These are phyloP conservation scores for Acrobasis repandana DNA, from an alignment of 2,888 invertebrate genomes.

Conservation along the genomic window DNA sequence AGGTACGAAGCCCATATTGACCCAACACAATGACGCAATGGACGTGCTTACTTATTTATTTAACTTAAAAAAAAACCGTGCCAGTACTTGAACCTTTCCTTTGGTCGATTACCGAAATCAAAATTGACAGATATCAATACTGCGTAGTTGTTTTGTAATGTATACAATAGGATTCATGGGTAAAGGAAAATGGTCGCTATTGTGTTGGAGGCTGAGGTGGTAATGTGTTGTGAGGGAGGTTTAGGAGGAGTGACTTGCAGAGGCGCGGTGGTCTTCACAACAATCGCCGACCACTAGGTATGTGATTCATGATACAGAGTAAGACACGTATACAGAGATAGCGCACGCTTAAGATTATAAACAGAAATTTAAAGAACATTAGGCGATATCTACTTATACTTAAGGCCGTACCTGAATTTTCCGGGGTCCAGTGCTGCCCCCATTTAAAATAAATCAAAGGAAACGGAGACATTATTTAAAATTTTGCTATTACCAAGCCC, in stretches of 20 bases:
- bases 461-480: too few species aligned
- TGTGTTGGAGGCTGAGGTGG: constrained; percentile 23
- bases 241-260: constrained; percentile 66
- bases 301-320: constrained; percentile 40
- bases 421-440: too few species aligned
- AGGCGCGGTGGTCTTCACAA: constrained; percentile 71
- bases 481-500: too few species aligned
- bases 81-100: constrained; percentile 34
- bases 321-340: constrained; percentile 7
- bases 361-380: too few species aligned
- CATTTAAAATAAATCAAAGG: too few species aligned
- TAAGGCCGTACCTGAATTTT: too few species aligned
- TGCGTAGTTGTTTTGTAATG: constrained; percentile 54
- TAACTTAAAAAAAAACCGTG: constrained; percentile 25
- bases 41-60: constrained; percentile 21
- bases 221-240: constrained; percentile 26
- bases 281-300: constrained; percentile 58
- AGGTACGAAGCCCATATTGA: constrained; percentile 12
- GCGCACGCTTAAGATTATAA: neutral
- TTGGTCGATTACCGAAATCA: constrained; percentile 64
- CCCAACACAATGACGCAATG: constrained; percentile 23
- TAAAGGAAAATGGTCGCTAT: constrained; percentile 35
- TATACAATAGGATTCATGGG: constrained; percentile 32
- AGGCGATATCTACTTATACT: too few species aligned
- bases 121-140: constrained; percentile 70